Percentiles rank a stretch among this genome's conserved stretches.
Conservation (phyloP, 1,140 invertebrate genomes). For the Nomia melanderi region DNA sequence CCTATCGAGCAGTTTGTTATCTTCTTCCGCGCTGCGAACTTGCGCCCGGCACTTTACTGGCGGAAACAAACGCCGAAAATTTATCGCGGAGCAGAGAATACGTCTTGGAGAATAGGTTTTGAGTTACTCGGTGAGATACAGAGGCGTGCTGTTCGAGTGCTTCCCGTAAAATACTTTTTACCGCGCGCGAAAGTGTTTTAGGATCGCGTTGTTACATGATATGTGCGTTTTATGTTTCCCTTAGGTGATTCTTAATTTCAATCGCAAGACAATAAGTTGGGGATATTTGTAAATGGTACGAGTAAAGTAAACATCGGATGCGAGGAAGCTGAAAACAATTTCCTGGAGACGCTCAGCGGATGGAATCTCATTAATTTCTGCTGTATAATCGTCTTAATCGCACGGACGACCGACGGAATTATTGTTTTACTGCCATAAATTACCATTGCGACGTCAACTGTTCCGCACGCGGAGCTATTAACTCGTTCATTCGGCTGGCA, state of each 20-base stretch:
- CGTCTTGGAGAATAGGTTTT: neutral
- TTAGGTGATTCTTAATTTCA: too few species aligned
- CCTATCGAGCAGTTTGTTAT: neutral
- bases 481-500: slow-evolving; percentile 21
- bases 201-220: too few species aligned
- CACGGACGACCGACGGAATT: neutral
- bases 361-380: slow-evolving; percentile 3
- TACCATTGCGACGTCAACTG: slow-evolving; percentile 6
- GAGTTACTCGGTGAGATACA: too few species aligned
- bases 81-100: neutral
- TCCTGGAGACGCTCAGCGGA: too few species aligned
- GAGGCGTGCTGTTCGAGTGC: too few species aligned
- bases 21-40: neutral
- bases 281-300: too few species aligned
- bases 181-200: too few species aligned
- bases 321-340: neutral
- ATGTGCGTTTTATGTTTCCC: too few species aligned
- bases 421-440: slow-evolving; percentile 17
- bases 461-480: slow-evolving; percentile 16
- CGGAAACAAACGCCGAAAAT: neutral
- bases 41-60: neutral
- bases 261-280: too few species aligned
- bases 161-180: too few species aligned
- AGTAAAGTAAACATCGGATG: too few species aligned
- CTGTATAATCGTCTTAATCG: neutral